Conservation (phyloP, 1,140 invertebrate species). For the Sarcophaga bullata region DNA sequence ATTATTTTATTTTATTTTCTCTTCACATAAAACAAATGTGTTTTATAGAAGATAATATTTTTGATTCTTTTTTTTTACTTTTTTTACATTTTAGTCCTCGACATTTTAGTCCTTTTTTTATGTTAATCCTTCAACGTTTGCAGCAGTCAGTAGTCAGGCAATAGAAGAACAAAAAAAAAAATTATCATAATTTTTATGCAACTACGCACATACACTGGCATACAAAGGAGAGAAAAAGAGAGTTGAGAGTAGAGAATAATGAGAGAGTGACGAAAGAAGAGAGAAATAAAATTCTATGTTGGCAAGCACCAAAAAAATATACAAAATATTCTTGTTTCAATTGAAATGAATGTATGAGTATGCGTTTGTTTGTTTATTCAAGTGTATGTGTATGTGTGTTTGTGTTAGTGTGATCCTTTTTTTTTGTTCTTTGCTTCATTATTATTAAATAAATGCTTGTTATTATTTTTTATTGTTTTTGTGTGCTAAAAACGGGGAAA, state of each 20-base stretch:
- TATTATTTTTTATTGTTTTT: constrained; percentile 32
- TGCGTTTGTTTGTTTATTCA: no score
- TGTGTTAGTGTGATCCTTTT: neutral
- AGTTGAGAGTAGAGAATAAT: no score
- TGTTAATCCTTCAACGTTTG: constrained; percentile 2
- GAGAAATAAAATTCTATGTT: no score
- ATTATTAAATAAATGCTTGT: constrained; percentile 30
- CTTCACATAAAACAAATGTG: neutral
- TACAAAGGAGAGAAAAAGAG: neutral
- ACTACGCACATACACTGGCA: neutral
- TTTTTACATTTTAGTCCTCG: neutral
- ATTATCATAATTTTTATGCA: constrained; percentile 21
- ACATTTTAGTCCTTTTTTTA: neutral
- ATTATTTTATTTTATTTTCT: no score
- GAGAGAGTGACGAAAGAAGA: neutral
- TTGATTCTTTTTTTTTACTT: no score
- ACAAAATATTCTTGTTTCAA: no score
- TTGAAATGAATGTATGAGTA: no score
- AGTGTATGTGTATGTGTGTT: no score
- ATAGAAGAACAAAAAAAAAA: neutral
- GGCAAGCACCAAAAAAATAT: no score
- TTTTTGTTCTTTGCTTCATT: neutral
- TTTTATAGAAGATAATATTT: constrained; percentile 10
- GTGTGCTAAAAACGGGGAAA: neutral
- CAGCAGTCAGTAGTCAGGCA: no score